Conservation (phyloP, 2,113 vertebrate genomes). For the Melanerpes aurifrons region DNA sequence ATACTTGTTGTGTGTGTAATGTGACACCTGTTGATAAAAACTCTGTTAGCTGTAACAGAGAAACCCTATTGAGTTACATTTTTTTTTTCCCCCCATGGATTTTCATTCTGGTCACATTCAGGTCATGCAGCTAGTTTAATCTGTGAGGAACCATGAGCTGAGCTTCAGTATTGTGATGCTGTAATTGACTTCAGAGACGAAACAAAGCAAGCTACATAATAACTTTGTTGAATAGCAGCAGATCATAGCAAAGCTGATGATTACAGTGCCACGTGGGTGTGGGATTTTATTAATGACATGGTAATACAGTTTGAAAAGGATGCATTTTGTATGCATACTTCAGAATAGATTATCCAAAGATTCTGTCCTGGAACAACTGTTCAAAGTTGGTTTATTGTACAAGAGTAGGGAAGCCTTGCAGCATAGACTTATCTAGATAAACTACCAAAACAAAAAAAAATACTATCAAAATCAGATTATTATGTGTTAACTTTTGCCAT, state of each 20-base stretch:
- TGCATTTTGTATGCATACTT: background rate
- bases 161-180: background rate
- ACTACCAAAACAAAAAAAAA: background rate
- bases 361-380: background rate
- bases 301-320: background rate
- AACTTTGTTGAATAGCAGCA: background rate
- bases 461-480: background rate
- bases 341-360: background rate
- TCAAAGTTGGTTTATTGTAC: background rate
- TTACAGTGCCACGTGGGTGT: background rate
- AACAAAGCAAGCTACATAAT: background rate
- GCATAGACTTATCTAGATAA: background rate
- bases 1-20: background rate
- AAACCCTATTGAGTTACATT: background rate
- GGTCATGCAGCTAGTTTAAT: background rate
- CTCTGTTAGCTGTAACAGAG: background rate
- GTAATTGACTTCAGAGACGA: background rate
- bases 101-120: background rate
- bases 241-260: background rate
- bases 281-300: background rate
- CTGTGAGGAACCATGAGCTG: background rate
- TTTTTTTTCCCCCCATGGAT: rapidly evolving
- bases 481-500: background rate
- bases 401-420: background rate
- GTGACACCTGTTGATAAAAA: background rate